Evolutionary conservation across 2,113 vertebrate species (phyloP), one percentile per base, ranked within the genome.

Genomic region (Terrapene triunguis): DNA sequence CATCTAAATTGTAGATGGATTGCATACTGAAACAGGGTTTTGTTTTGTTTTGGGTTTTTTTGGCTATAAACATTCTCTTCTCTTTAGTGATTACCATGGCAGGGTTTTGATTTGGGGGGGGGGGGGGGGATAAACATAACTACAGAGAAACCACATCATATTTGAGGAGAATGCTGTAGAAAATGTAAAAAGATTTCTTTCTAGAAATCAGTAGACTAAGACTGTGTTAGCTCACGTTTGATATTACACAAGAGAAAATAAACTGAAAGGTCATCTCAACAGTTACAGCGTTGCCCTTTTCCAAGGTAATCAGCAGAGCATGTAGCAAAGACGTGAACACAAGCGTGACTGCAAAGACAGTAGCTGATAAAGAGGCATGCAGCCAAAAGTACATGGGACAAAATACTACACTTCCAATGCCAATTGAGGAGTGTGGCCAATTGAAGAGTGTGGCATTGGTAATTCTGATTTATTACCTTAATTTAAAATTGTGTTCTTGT

Each of bases 221-320:
- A 96, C 97, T 97, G 90, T 72, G 97, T 98, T 98, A 98, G 98
- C 97, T 98, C 97, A 89, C 98, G 98, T 98, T 98, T 98, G 98
- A 98, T 98, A 98, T 98, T 98, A 98, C 98, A 99, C 98, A 98
- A 98, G 98, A 98, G 98, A 98, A 99, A 99, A 99, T 98, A 98
- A 98, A 98, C 98, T 93, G 98, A 98, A 98, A 99, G 98, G 98
- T 99, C 98, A 98, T 97, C 89, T 89, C 97, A 98, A 98, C 98
- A 98, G 98, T 98, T 99, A 99, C 98, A 98, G 97, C 98, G 88
- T 94, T 98, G 98, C 98, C 98, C 98, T 98, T 98, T 99, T 98
- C 98, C 98, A 97, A 98, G 97, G 98, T 98, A 98, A 99, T 98
- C 98, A 98, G 98, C 97, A 95, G 98, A 98, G 98, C 98, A 98